Base-by-base conservation (phyloP, 2,797 vertebrate genomes). In the Pseudochirops cupreus region DNA sequence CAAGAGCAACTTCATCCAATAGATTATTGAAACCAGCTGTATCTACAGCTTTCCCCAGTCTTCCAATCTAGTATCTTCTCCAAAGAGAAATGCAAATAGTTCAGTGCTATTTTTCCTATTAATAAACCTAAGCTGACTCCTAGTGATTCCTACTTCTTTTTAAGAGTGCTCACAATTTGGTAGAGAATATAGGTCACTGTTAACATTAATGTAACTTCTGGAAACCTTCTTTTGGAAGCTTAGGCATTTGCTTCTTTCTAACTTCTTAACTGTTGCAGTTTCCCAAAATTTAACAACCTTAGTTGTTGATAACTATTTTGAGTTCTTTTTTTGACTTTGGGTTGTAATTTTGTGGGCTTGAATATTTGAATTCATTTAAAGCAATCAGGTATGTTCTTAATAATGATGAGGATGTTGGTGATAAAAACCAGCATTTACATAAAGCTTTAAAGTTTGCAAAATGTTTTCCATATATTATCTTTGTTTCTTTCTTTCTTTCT, bases 1-100 rank as follows among this genome's bases (percentile, higher is more conserved):
- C 1, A 0, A 87, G n/a, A 82, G 24, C 21, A 26, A 50, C 24
- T 50, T 87, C 39, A 87, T 87, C 74, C 21, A 46, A 87, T 50
- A 87, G 74, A 87, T 87, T 87, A 87, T 87, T 87, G 74, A 87
- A 87, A 50, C 74, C 74, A 87, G 74, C 74, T 87, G 74, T 87
- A 21, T 50, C 74, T 50, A 50, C 39, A 87, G 74, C 74, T 50
- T 87, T 87, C 24, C 39, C 74, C 39, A 50, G 26, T 87, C 21
- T 87, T 87, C 39, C 74, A 87, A 87, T 50, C 74, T 26, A 87
- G 39, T 87, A 50, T 50, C 74, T 50, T 50, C 39, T 87, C 21
- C 74, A 46, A 82, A 46, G 39, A 46, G 39, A 82, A 39, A 82
- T 24, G 9, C 39, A 82, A 82, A 46, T 50, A 87, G 9, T 46